These are phyloP conservation scores for Lagorchestes hirsutus DNA, from an alignment of 2,797 vertebrate species.

Conservation along the genomic window DNA sequence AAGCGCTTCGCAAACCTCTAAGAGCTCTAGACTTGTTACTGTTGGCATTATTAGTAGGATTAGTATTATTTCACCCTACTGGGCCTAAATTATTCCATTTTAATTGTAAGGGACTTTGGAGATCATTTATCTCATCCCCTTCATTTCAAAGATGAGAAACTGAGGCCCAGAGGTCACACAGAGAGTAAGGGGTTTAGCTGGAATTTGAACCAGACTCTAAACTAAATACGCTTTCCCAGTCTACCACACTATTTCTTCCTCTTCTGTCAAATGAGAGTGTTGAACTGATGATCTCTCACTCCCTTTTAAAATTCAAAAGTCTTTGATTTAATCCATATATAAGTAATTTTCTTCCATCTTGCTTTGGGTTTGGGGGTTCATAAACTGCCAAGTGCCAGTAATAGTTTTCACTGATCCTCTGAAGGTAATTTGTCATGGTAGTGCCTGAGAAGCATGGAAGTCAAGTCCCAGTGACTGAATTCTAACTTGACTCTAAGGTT, in stretches of 20 bases:
- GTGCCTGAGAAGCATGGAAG: background rate
- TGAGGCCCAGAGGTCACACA: conserved; percentile 5
- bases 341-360: background rate
- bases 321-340: background rate
- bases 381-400: background rate
- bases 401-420: background rate
- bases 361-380: background rate
- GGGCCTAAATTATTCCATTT: background rate
- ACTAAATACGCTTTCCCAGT: background rate
- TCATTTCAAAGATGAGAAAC: conserved; percentile 25
- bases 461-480: background rate
- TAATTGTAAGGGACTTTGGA: background rate
- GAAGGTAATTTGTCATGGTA: background rate
- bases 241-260: background rate
- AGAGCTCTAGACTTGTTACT: too few species aligned
- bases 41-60: too few species aligned
- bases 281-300: background rate
- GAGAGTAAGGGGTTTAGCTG: background rate
- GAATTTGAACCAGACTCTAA: background rate
- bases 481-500: conserved; percentile 2
- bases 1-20: too few species aligned
- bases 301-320: background rate
- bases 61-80: background rate
- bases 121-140: background rate
- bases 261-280: background rate